Evolutionary conservation across 2,113 vertebrate genomes (phyloP).

Genomic region (Sander vitreus): DNA sequence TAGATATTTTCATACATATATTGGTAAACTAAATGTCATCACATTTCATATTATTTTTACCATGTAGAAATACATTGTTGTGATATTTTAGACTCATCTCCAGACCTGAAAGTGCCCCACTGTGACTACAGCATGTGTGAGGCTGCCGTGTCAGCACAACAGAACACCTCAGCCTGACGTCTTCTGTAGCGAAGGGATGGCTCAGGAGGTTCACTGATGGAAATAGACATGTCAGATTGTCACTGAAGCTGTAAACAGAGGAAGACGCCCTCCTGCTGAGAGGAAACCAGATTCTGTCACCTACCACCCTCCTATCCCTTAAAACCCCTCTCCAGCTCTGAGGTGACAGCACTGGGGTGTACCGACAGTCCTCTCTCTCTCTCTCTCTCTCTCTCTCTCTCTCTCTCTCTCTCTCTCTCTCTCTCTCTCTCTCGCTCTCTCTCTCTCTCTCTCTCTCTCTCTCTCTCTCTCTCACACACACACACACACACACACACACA

Average conservation of each 20-base stretch:
- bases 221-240: slow-evolving; percentile 59
- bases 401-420: too few relatives aligned
- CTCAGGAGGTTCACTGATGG: slow-evolving; percentile 34
- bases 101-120: slow-evolving; percentile 16
- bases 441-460: not conserved
- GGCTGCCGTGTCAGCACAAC: slow-evolving; percentile 49
- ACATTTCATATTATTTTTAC: slow-evolving; percentile 29
- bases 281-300: slow-evolving; percentile 53
- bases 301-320: not conserved
- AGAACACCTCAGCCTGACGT: slow-evolving; percentile 22
- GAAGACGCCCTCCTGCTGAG: slow-evolving; percentile 23
- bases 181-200: slow-evolving; percentile 24
- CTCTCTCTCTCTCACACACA: slow-evolving; percentile 1
- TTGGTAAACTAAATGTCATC: slow-evolving; percentile 42
- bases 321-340: slow-evolving; percentile 3
- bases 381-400: not conserved
- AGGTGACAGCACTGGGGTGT: slow-evolving; percentile 25
- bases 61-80: slow-evolving; percentile 38
- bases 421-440: not conserved
- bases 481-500: not conserved
- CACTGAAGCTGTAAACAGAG: slow-evolving; percentile 43
- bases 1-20: slow-evolving; percentile 34
- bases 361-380: not conserved
- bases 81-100: slow-evolving; percentile 35
- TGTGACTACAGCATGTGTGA: slow-evolving; percentile 52